These are phyloP conservation scores for Oncorhynchus masou DNA, from an alignment of 2,113 vertebrate species.

Conservation along the genomic window DNA sequence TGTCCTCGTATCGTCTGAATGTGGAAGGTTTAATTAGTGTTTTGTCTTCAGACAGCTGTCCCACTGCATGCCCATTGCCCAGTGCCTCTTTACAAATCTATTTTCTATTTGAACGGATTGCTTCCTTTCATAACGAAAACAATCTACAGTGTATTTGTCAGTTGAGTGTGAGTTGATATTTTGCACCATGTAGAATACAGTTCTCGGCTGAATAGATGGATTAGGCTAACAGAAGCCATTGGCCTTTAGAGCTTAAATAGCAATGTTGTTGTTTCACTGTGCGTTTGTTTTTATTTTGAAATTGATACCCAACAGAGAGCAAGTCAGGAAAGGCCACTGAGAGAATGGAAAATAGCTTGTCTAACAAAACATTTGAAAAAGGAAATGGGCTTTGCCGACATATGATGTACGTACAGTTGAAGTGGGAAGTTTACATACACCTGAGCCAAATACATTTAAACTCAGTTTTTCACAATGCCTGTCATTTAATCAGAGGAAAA, in stretches of 20 bases:
- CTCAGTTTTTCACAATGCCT: too few relatives aligned
- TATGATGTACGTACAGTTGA: neutral
- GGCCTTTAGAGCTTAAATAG: neutral
- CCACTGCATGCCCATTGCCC: neutral
- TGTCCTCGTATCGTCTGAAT: conserved; percentile 31
- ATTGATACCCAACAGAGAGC: neutral
- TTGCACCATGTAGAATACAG: neutral
- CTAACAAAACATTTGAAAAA: neutral
- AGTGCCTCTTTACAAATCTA: conserved; percentile 24
- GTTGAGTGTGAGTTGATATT: neutral
- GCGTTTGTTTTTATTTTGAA: neutral
- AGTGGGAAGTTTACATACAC: too few relatives aligned
- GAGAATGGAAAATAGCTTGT: neutral
- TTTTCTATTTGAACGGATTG: conserved; percentile 19
- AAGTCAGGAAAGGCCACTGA: neutral
- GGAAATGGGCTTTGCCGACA: neutral
- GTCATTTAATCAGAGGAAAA: too few relatives aligned
- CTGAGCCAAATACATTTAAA: too few relatives aligned
- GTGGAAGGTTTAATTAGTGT: conserved; percentile 44
- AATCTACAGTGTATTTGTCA: neutral
- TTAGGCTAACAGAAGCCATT: neutral
- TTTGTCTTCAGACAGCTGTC: conserved; percentile 45
- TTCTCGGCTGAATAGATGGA: neutral
- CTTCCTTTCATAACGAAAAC: neutral
- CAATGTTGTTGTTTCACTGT: neutral